phyloP scores from a whole-genome alignment of 2,113 vertebrate genomes.

The Neogale vison region DNA sequence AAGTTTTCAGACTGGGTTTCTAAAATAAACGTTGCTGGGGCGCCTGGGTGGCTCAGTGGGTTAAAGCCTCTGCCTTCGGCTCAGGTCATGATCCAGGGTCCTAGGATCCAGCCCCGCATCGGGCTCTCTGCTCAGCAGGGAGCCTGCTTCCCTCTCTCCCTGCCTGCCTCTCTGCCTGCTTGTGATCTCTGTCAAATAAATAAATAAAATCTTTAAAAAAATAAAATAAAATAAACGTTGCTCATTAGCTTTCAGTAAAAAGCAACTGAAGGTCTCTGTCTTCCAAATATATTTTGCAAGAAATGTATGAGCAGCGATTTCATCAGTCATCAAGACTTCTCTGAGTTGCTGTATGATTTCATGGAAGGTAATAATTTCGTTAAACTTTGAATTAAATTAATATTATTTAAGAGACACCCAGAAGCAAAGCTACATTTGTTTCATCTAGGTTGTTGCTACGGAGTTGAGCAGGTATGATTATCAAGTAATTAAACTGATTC shows the following conservation, averaged over 20 bases:
- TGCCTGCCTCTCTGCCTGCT: too few species aligned
- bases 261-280: not conserved
- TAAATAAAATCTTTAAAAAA: not conserved
- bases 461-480: conserved; percentile 37
- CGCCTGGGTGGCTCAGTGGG: too few species aligned
- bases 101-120: too few species aligned
- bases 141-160: too few species aligned
- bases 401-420: conserved; percentile 45
- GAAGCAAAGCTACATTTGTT: conserved; percentile 33
- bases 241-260: conserved; percentile 28
- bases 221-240: not conserved
- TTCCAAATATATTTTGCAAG: conserved; percentile 48
- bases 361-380: conserved; percentile 12
- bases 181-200: too few species aligned
- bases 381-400: conserved; percentile 56
- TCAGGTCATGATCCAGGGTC: too few species aligned
- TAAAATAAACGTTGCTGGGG: not conserved
- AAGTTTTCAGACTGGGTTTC: conserved; percentile 23
- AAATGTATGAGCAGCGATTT: conserved; percentile 4
- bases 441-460: conserved; percentile 13
- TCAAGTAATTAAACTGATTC: conserved; percentile 45
- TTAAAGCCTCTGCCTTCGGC: too few species aligned
- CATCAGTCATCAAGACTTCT: not conserved
- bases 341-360: conserved; percentile 43
- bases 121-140: too few species aligned